Evolutionary conservation across 2,113 vertebrate genomes (phyloP).

Genomic region (Xenopus laevis): DNA sequence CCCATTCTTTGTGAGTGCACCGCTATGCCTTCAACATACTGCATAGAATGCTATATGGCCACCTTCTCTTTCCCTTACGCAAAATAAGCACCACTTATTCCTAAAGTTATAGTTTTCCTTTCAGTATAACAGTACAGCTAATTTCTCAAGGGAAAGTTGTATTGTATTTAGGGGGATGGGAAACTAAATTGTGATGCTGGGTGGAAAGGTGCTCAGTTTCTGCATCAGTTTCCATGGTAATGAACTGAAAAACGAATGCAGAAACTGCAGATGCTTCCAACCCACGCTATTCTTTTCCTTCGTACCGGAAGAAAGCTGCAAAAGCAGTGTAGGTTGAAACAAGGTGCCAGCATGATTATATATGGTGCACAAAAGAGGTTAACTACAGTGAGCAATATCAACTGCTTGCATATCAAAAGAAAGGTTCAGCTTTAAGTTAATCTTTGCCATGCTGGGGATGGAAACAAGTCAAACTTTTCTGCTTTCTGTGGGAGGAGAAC

Average conservation of each 20-base stretch:
- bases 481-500: too few relatives aligned
- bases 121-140: background rate
- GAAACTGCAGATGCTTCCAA: slow-evolving; percentile 2
- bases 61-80: background rate
- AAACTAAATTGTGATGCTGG: background rate
- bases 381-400: background rate
- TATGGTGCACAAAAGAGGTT: background rate
- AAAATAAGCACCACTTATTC: background rate
- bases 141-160: background rate
- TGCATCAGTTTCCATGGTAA: slow-evolving; percentile 5
- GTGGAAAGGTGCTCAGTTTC: slow-evolving; percentile 2
- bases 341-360: background rate
- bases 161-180: background rate
- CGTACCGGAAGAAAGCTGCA: background rate
- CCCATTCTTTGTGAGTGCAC: too few relatives aligned
- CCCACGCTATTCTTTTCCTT: background rate
- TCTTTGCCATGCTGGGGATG: too few relatives aligned
- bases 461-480: too few relatives aligned
- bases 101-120: background rate
- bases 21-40: too few relatives aligned
- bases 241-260: background rate
- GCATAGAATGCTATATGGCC: too few relatives aligned
- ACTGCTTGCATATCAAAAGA: too few relatives aligned
- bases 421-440: too few relatives aligned
- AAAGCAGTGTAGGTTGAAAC: background rate